These are phyloP conservation scores for Odontomyia ornata DNA, from an alignment of 2,888 invertebrate genomes.

Conservation along the genomic window DNA sequence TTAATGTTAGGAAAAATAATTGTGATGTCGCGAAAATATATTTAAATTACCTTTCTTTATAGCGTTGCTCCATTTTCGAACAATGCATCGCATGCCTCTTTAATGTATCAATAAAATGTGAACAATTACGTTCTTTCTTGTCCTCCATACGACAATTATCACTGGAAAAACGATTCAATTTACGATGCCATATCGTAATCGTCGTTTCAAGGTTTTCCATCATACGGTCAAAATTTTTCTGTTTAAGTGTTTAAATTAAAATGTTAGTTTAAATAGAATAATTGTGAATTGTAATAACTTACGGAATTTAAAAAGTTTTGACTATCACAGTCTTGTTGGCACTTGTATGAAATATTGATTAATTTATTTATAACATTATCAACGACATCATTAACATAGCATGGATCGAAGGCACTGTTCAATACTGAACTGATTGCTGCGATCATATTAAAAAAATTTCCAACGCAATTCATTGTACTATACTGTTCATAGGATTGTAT, in stretches of 20 bases:
- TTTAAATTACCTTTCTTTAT: constrained; percentile 18
- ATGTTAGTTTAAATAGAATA: neutral
- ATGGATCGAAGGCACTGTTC: constrained; percentile 30
- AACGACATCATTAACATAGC: constrained; percentile 31
- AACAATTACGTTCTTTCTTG: constrained; percentile 19
- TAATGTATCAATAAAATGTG: constrained; percentile 22
- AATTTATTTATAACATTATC: constrained; percentile 37
- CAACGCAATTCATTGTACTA: constrained; percentile 2
- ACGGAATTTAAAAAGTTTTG: constrained; percentile 26
- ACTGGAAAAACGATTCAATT: constrained; percentile 14
- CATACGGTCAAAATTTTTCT: constrained; percentile 36
- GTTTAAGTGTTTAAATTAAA: neutral
- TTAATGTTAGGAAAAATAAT: neutral
- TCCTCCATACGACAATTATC: constrained; percentile 14
- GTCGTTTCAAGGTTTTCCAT: constrained; percentile 27
- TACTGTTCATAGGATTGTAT: constrained; percentile 42
- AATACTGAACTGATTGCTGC: constrained; percentile 34
- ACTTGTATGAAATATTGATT: constrained; percentile 34
- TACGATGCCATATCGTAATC: constrained; percentile 35
- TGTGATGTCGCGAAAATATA: neutral
- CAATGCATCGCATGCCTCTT: constrained; percentile 21
- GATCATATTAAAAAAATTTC: constrained; percentile 40
- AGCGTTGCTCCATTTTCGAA: neutral
- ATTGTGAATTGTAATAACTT: neutral
- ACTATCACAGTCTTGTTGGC: constrained; percentile 41